phyloP scores from a whole-genome alignment of 1,140 invertebrate genomes.

The Drosophila pectinifera region DNA sequence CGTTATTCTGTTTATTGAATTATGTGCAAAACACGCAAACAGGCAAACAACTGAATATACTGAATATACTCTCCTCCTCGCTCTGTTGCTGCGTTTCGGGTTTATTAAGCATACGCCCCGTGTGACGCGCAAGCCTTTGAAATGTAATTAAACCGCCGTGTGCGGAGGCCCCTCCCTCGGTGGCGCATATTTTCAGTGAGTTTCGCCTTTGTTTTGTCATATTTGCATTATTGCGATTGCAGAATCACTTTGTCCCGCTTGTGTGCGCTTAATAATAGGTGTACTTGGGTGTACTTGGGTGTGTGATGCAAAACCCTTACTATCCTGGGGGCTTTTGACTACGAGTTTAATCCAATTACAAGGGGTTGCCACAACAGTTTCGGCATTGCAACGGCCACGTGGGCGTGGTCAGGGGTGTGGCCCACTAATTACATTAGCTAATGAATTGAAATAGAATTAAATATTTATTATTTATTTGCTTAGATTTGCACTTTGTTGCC shows the following conservation, averaged over 20 bases:
- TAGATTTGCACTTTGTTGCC: slow-evolving; percentile 53
- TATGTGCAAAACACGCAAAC: slow-evolving; percentile 58
- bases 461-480: slow-evolving; percentile 70
- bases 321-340: slow-evolving; percentile 28
- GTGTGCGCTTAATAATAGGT: slow-evolving; percentile 30
- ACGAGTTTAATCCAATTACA: slow-evolving; percentile 70
- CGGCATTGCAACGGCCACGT: background rate
- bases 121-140: slow-evolving; percentile 49
- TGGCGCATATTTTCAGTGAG: slow-evolving; percentile 44
- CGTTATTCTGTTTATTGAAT: slow-evolving; percentile 72
- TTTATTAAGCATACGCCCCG: slow-evolving; percentile 66
- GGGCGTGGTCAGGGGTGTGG: slow-evolving; percentile 19
- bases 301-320: background rate
- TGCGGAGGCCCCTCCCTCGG: slow-evolving; percentile 1
- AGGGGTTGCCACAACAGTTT: slow-evolving; percentile 21
- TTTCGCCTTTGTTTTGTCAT: slow-evolving; percentile 61
- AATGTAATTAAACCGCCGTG: slow-evolving; percentile 69
- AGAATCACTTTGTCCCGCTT: slow-evolving; percentile 58
- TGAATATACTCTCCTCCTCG: no score
- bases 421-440: slow-evolving; percentile 76
- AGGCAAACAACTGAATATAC: slow-evolving; percentile 34
- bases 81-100: slow-evolving; percentile 17
- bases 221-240: slow-evolving; percentile 69
- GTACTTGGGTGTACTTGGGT: slow-evolving; percentile 14
- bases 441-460: slow-evolving; percentile 74